Evolutionary conservation across 1,140 invertebrate genomes (phyloP).

Genomic region (Aphaenogaster floridana): DNA sequence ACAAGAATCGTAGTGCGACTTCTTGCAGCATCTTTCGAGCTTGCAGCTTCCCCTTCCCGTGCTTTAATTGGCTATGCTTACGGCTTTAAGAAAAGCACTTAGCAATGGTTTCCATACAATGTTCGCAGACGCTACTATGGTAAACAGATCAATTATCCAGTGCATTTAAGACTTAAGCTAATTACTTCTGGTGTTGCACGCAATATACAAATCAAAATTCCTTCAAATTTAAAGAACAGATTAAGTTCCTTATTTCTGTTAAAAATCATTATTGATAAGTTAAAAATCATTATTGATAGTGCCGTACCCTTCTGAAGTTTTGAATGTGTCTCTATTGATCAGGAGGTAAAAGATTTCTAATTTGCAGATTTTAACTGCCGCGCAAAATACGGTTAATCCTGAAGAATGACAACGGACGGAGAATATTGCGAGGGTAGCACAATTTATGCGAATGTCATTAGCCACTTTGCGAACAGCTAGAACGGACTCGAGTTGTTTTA

Average conservation of each 20-base stretch:
- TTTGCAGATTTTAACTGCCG: neutral
- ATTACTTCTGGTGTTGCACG: neutral
- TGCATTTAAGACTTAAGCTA: neutral
- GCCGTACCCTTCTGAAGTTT: neutral
- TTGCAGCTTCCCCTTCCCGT: neutral
- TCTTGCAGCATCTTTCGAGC: neutral
- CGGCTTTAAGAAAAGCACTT: slow-evolving; percentile 9
- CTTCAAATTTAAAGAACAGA: neutral
- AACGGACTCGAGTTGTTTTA: slow-evolving; percentile 42
- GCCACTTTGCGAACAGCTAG: slow-evolving; percentile 1
- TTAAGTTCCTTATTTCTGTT: neutral
- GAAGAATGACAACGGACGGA: neutral
- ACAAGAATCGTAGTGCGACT: neutral
- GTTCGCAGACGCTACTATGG: neutral
- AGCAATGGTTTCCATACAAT: neutral
- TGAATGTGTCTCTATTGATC: neutral
- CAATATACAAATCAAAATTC: neutral
- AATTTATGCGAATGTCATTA: slow-evolving; percentile 45
- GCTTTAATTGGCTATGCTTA: slow-evolving; percentile 11
- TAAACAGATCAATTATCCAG: neutral
- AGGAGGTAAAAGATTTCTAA: neutral
- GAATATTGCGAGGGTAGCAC: slow-evolving; percentile 1
- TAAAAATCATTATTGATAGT: neutral
- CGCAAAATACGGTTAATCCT: neutral
- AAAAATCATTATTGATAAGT: neutral